A percentile compares a stretch with the other conserved stretches of the same genome.
Evolutionary conservation across 2,113 vertebrate genomes (phyloP).

Genomic region (Sceloporus tristichus): DNA sequence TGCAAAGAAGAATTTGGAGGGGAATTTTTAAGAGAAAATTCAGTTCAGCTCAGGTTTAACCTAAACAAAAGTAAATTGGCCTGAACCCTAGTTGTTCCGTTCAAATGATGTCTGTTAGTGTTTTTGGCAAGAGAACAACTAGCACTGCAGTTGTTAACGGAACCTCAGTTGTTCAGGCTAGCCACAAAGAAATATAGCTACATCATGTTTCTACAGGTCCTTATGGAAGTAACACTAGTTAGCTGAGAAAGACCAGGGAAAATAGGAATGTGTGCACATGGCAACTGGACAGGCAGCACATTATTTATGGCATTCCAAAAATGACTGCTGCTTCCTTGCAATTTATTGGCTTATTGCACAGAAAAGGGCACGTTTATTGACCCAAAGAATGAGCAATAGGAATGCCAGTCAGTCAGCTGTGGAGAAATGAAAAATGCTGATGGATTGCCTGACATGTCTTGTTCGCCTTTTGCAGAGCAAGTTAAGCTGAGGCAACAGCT

Average conservation of each 20-base stretch:
- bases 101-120: background rate
- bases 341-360: conserved; percentile 17
- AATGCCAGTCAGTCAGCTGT: conserved; percentile 21
- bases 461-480: conserved; percentile 50
- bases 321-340: background rate
- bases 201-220: background rate
- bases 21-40: background rate
- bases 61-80: background rate
- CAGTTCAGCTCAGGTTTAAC: background rate
- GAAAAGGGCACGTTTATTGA: conserved; percentile 42
- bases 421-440: conserved; percentile 42
- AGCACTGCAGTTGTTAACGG: background rate
- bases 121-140: background rate
- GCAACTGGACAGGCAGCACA: background rate
- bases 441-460: conserved; percentile 52
- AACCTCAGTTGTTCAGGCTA: background rate
- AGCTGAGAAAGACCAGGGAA: background rate
- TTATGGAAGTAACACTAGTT: fast-evolving
- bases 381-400: conserved; percentile 31
- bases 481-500: conserved; percentile 37
- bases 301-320: conserved; percentile 27
- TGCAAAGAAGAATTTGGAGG: background rate
- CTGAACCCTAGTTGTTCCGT: background rate
- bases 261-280: background rate
- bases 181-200: conserved; percentile 4